Base-by-base conservation (phyloP, 2,797 vertebrate genomes). In the Urophycis tenuis region DNA sequence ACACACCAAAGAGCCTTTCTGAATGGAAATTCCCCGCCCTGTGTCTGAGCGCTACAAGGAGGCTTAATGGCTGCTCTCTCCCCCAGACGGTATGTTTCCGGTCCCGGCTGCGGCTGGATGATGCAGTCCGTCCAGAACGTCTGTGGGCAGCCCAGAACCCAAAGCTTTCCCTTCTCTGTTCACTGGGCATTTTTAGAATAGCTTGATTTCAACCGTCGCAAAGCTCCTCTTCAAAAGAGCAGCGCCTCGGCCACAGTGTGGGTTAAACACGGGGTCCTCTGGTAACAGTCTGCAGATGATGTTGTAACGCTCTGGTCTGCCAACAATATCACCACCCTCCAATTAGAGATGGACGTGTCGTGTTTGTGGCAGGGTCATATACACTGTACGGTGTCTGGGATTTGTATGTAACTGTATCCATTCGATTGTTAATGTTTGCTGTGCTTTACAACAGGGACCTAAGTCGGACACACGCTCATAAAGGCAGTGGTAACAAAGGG, bases 11-110 rank as follows among this genome's bases (percentile, higher is more conserved):
- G 41, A 79, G 80, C 34, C 78, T 85, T 84, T 87, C 12, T 12
- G 39, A 82, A 80, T 85, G 88, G 88, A 89, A 90, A 88, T 84
- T 89, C 88, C 88, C 88, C 88, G 88, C 89, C 86, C 86, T 84
- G 80, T n/a, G 33, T 29, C 15, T 71, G 11, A 25, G 60, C 12
- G 12, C 17, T 10, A 60, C 8, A 25, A n/a, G 53, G 53, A 25
- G 53, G n/a, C 53, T 60, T n/a, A 60, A n/a, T 5, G n/a, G 36
- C 39, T 14, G 45, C 71, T 60, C 79, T 79, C 81, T 70, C 12
- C 75, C 81, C 67, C 86, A 87, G 83, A 86, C 82, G n/a, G 82
- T 82, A 86, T 73, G 71, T 87, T 88, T 87, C 80, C 84, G 82
- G 78, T 70, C 78, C 79, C 74, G 84, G 80, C 84, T 9, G n/a